phyloP scores from a whole-genome alignment of 2,797 vertebrate genomes.

The Zenarchopterus dispar region DNA sequence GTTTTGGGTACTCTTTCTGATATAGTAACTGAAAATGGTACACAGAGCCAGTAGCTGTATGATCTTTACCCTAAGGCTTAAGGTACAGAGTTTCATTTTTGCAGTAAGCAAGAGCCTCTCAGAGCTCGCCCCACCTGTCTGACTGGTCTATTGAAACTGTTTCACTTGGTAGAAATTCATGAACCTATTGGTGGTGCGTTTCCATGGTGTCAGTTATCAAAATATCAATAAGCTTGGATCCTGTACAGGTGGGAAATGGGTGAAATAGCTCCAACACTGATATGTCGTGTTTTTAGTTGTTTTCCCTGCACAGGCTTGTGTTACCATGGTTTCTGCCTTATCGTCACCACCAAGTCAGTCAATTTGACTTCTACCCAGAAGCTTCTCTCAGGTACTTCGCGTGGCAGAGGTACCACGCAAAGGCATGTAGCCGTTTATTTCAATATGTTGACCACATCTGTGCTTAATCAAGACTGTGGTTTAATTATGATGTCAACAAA shows the following conservation, averaged over 20 bases:
- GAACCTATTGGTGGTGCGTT: background rate
- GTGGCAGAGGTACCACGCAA: too few species aligned
- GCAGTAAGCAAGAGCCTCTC: background rate
- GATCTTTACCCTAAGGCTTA: conserved; percentile 27
- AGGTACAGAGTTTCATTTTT: conserved; percentile 1
- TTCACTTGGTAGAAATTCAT: background rate
- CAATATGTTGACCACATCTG: conserved; percentile 1
- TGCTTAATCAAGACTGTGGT: background rate
- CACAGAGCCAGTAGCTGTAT: too few species aligned
- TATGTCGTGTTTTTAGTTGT: background rate
- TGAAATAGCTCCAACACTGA: conserved; percentile 3
- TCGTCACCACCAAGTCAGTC: background rate
- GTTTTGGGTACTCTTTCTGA: too few species aligned
- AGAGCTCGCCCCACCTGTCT: conserved; percentile 42
- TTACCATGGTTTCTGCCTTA: background rate
- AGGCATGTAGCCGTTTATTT: background rate
- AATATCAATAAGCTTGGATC: conserved; percentile 4
- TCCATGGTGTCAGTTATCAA: conserved; percentile 21
- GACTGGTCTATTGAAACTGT: conserved; percentile 29
- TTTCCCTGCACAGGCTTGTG: conserved; percentile 6
- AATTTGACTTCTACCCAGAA: too few species aligned
- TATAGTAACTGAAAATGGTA: too few species aligned
- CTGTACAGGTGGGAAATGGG: conserved; percentile 10
- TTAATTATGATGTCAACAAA: background rate
- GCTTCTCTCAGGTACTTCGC: too few species aligned